A percentile compares a stretch with the other conserved stretches of the same genome.
Evolutionary conservation across 2,888 invertebrate species (phyloP).

Genomic region (Patella caerulea): DNA sequence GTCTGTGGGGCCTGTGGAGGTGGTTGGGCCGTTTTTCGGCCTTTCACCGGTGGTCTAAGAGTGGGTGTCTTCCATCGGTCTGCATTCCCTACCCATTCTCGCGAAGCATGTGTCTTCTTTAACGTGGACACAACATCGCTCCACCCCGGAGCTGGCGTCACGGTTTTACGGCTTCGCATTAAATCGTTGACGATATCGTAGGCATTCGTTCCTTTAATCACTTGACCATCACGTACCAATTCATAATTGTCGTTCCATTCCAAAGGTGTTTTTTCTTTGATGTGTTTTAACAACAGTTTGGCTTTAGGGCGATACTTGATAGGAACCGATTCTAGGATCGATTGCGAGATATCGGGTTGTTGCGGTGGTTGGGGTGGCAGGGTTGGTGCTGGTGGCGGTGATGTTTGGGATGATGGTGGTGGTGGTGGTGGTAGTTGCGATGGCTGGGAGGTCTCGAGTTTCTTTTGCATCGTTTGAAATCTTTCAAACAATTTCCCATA

Average conservation of each 20-base stretch:
- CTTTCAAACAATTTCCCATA: neutral
- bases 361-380: neutral
- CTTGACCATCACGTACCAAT: neutral
- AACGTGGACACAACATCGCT: neutral
- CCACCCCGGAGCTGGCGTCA: neutral
- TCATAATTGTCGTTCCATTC: neutral
- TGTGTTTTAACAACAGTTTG: neutral
- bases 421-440: neutral
- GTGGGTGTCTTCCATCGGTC: neutral
- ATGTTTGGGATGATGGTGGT: neutral
- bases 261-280: neutral
- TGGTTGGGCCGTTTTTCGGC: neutral
- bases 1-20: neutral
- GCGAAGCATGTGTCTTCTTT: neutral
- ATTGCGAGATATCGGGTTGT: neutral
- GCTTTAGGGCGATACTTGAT: neutral
- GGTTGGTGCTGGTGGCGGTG: neutral
- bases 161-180: neutral
- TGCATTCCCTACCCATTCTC: neutral
- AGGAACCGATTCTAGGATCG: neutral
- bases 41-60: too few species aligned
- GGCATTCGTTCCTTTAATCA: neutral
- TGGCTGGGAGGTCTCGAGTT: neutral
- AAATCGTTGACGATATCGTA: slow-evolving; percentile 3
- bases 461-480: neutral